Base-by-base conservation (phyloP, 2,797 vertebrate species). In the Pseudochromis fuscus region DNA sequence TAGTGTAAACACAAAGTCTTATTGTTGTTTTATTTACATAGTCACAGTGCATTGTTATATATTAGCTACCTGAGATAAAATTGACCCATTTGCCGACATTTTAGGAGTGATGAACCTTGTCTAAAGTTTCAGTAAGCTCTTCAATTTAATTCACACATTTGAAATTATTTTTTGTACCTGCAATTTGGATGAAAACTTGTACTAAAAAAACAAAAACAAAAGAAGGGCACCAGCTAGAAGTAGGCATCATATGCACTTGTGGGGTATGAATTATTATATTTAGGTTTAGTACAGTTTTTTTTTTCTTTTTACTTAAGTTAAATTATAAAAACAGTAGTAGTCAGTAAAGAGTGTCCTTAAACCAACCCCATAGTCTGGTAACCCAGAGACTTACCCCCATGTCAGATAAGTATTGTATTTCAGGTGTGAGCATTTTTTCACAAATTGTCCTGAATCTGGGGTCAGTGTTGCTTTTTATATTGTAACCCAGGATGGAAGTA, bases 341-440 rank as follows among this genome's bases (percentile, higher is more conserved):
- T 79, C 35, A 79, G 16, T 37, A 68, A 53, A 74, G 37, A 4
- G 35, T 1, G 50, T 94, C 89, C 77, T 95, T 92, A 15, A 98
- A 70, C n/a, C 82, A 86, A 49, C 96, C 95, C 96, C 96, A 97
- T 0, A 99, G 90, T 79, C 88, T 94, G 35, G 96, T 98, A 53
- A 97, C 63, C 97, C 97, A 98, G 58, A 98, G 89, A 77, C 91
- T 96, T 56, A 94, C 97, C 0, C 97, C 97, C 3, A 99, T 89
- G 21, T 96, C 88, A 0, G 93, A 92, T 83, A 99, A 86, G 72
- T 99, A 99, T 81, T 99, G 96, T 74, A 99, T 95, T 93, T 99
- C 97, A 0, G 97, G 97, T 0, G 96, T 99, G 77, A 99, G 93
- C 97, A 99, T 99, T 89, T 96, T 97, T 27, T 95, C 93, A 89